phyloP scores from a whole-genome alignment of 2,797 vertebrate species.

The Alcedo quadribrachys region DNA sequence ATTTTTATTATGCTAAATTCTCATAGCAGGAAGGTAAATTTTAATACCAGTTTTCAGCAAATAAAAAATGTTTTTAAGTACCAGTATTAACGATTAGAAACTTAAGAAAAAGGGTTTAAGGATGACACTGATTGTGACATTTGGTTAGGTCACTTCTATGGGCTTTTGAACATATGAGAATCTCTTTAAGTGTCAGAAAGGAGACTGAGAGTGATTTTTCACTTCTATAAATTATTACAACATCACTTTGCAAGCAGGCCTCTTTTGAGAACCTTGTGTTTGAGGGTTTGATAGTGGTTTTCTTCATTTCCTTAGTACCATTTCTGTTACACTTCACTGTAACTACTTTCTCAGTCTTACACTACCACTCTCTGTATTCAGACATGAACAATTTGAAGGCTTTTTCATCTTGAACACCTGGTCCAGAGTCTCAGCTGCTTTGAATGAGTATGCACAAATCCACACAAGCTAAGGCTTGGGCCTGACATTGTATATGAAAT shows the following conservation, averaged over 20 bases:
- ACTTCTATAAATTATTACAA: constrained; percentile 59
- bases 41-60: constrained; percentile 50
- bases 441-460: constrained; percentile 33
- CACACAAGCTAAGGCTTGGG: constrained; percentile 8
- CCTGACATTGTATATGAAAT: constrained; percentile 58
- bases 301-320: constrained; percentile 48
- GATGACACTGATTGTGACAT: constrained; percentile 3
- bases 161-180: constrained; percentile 3
- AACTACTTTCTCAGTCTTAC: constrained; percentile 51
- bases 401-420: constrained; percentile 62
- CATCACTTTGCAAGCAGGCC: constrained; percentile 62
- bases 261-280: constrained; percentile 58
- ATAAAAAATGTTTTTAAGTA: constrained; percentile 47
- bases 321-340: constrained; percentile 61
- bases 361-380: constrained; percentile 56
- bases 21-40: constrained; percentile 48
- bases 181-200: constrained; percentile 30
- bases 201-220: constrained; percentile 28
- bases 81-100: constrained; percentile 59
- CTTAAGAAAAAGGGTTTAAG: constrained; percentile 1
- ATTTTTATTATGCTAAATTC: constrained; percentile 68
- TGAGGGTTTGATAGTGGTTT: constrained; percentile 48
- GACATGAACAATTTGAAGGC: constrained; percentile 64
- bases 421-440: constrained; percentile 35
- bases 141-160: constrained; percentile 9